These are phyloP conservation scores for Diachasma alloeum DNA, from an alignment of 1,140 invertebrate species.

Conservation along the genomic window DNA sequence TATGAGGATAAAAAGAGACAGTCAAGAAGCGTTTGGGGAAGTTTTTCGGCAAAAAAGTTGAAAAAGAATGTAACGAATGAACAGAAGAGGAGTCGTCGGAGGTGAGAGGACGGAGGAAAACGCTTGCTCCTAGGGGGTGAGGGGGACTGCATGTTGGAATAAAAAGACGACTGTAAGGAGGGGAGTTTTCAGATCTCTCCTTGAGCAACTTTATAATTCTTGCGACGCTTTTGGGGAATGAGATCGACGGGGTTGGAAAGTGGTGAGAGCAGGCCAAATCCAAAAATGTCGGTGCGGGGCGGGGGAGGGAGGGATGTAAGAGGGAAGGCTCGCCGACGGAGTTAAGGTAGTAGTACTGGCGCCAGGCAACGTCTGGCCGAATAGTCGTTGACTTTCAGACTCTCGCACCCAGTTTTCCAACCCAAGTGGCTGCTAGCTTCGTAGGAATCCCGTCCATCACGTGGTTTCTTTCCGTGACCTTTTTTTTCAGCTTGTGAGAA, in stretches of 20 bases:
- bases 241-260: conserved; percentile 49
- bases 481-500: neutral
- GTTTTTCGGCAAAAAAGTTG: neutral
- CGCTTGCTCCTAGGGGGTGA: neutral
- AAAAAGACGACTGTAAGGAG: neutral
- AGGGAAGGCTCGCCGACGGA: neutral
- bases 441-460: conserved; percentile 26
- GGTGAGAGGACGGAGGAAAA: neutral
- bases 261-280: conserved; percentile 17
- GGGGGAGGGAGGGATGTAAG: neutral
- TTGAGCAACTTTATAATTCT: conserved; percentile 62
- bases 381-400: conserved; percentile 33
- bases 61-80: neutral
- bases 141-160: neutral
- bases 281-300: conserved; percentile 1
- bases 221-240: conserved; percentile 61
- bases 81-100: neutral
- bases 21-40: neutral
- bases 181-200: conserved; percentile 36
- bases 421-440: neutral
- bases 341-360: conserved; percentile 61
- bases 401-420: conserved; percentile 11
- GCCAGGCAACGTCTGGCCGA: conserved; percentile 54
- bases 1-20: neutral
- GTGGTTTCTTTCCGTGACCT: conserved; percentile 18